Base-by-base conservation (phyloP, 2,797 vertebrate genomes). In the Amphiprion clarkii region DNA sequence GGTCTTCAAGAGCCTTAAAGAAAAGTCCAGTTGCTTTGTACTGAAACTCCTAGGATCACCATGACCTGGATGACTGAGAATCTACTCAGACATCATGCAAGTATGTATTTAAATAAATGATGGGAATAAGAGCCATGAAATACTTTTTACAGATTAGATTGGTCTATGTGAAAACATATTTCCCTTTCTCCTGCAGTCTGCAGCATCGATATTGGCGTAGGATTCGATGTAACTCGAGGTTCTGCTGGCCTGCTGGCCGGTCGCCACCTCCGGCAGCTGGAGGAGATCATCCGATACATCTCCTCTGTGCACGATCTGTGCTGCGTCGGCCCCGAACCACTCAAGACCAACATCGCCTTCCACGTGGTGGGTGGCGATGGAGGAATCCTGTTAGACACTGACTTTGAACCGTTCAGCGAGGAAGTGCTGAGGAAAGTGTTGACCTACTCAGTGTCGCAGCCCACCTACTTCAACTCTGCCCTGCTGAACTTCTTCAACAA, bases 151-250 rank as follows among this genome's bases (percentile, higher is more conserved):
- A 36, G 33, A 36, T 10, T 10, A 2, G 9, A 10, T 36, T 8
- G 10, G 33, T 36, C 33, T 9, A 6, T 10, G 33, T 36, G 33
- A 36, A 36, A 9, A 36, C 44, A 48, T 7, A 48, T 19, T 17
- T 58, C 16, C n/a, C 14, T 54, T 42, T 49, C 5, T 44, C 19
- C 19, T 13, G 1, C 42, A 95, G 95, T 27, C 27, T 97, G 96
- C 44, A 44, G 11, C 9, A 52, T 96, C 27, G 94, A 96, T 64
- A 83, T 97, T 75, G 94, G 91, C 51, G 19, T 97, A 56, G 96
- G 93, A 70, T 90, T 97, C 58, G 96, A 97, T 78, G 91, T 93
- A 71, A 95, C 96, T 2, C 12, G 64, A 19, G 12, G 77, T 67
- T 2, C 3, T 7, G 33, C 17, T 23, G 57, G 46, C n/a, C 31